Evolutionary conservation across 92 coral and sea anemone genomes (phyloP).

Genomic region (Chrysogorgia sp.): DNA sequence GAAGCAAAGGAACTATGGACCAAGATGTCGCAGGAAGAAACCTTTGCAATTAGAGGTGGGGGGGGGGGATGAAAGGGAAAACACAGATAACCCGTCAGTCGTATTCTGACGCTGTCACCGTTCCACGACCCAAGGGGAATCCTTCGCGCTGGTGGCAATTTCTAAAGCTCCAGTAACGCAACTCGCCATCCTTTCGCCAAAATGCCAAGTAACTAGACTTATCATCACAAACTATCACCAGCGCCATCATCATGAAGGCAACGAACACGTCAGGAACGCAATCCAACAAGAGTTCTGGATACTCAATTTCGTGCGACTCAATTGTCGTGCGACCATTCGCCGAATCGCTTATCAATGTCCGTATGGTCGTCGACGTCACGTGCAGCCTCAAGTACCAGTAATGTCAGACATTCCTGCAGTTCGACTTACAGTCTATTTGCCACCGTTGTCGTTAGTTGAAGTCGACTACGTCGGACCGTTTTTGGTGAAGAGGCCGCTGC

Average conservation of each 20-base stretch:
- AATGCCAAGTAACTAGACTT: constrained; percentile 51
- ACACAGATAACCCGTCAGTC: not conserved
- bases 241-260: constrained; percentile 41
- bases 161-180: not conserved
- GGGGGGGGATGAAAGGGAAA: not conserved
- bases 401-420: constrained; percentile 35
- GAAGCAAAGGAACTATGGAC: constrained; percentile 23
- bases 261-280: constrained; percentile 18
- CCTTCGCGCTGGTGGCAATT: constrained; percentile 22
- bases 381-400: constrained; percentile 8
- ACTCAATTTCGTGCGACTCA: too few species aligned
- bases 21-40: not conserved
- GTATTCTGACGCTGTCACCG: not conserved
- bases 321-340: constrained; percentile 9
- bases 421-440: constrained; percentile 7
- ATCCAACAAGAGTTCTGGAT: constrained; percentile 25
- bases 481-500: too few species aligned
- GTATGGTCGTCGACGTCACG: not conserved
- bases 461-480: too few species aligned
- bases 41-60: not conserved
- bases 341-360: not conserved
- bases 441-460: not conserved
- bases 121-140: not conserved
- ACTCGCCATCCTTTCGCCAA: constrained; percentile 50
- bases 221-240: constrained; percentile 39